Evolutionary conservation across 2,113 vertebrate species (phyloP).

Genomic region (Neomonachus schauinslandi): DNA sequence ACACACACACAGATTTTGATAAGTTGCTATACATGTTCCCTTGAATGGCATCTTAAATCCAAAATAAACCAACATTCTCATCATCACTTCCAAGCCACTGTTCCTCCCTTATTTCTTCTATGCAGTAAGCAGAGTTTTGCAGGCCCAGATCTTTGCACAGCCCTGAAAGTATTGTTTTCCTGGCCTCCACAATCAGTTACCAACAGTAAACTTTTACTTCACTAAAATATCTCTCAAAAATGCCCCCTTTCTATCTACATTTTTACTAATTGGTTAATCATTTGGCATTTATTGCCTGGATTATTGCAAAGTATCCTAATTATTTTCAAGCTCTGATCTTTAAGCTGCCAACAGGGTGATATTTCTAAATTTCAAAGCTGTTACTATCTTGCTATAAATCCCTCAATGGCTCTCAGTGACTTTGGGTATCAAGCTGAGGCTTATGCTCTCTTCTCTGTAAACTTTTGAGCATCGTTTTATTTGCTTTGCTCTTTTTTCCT

Average conservation of each 20-base stretch:
- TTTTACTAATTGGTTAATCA: not conserved
- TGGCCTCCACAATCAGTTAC: not conserved
- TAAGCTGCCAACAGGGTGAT: not conserved
- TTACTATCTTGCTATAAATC: not conserved
- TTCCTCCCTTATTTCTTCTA: not conserved
- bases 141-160: not conserved
- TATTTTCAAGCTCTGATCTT: not conserved
- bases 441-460: not conserved
- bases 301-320: not conserved
- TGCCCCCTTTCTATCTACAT: not conserved
- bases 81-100: accelerated
- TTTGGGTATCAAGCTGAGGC: not conserved
- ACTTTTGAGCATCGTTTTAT: not conserved
- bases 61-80: not conserved
- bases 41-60: not conserved
- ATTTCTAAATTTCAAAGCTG: not conserved
- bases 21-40: not conserved
- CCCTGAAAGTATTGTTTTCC: accelerated
- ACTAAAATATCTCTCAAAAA: not conserved
- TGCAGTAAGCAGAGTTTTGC: not conserved
- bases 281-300: not conserved
- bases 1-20: not conserved
- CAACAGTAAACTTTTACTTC: not conserved
- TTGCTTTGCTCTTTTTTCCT: not conserved
- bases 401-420: not conserved